A percentile compares a stretch with the other conserved stretches of the same genome.
Conservation (phyloP, 2,888 invertebrate species). For the Hyposoter didymator region DNA sequence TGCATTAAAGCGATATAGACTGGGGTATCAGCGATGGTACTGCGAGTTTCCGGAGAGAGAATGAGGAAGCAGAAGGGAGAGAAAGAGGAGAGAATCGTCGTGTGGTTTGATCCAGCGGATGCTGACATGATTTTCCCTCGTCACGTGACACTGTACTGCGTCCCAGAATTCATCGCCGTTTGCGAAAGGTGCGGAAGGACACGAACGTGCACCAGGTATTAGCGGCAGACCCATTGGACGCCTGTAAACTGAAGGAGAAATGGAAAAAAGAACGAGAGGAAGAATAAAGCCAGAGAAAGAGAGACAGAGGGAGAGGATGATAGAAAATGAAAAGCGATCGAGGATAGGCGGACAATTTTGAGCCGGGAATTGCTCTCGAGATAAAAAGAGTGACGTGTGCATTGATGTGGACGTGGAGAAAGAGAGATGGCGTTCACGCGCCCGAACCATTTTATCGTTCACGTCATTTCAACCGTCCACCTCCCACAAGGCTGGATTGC, state of each 20-base stretch:
- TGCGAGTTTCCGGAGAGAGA: neutral
- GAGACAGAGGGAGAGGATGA: slow-evolving; percentile 12
- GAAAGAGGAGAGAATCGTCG: slow-evolving; percentile 18
- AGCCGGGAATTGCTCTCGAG: slow-evolving; percentile 66
- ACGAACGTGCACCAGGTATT: slow-evolving; percentile 33
- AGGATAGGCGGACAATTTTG: slow-evolving; percentile 68
- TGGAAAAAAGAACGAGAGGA: neutral
- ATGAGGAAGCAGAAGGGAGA: slow-evolving; percentile 9
- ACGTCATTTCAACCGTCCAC: slow-evolving; percentile 56
- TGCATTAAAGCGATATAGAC: slow-evolving; percentile 6
- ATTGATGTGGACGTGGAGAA: slow-evolving; percentile 51
- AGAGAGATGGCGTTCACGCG: slow-evolving; percentile 44
- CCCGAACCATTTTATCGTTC: slow-evolving; percentile 66
- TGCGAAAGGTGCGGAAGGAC: slow-evolving; percentile 42
- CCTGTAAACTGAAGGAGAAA: slow-evolving; percentile 6
- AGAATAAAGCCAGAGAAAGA: slow-evolving; percentile 8
- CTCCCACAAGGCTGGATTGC: slow-evolving; percentile 42
- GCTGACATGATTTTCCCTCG: slow-evolving; percentile 46
- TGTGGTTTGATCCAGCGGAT: slow-evolving; percentile 30
- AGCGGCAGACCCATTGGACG: slow-evolving; percentile 31
- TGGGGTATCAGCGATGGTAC: neutral
- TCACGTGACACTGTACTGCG: slow-evolving; percentile 31
- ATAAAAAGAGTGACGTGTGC: slow-evolving; percentile 67
- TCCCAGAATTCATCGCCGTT: slow-evolving; percentile 38
- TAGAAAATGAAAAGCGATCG: slow-evolving; percentile 43